Conservation (phyloP, 2,113 vertebrate genomes). For the Seriola quinqueradiata region DNA sequence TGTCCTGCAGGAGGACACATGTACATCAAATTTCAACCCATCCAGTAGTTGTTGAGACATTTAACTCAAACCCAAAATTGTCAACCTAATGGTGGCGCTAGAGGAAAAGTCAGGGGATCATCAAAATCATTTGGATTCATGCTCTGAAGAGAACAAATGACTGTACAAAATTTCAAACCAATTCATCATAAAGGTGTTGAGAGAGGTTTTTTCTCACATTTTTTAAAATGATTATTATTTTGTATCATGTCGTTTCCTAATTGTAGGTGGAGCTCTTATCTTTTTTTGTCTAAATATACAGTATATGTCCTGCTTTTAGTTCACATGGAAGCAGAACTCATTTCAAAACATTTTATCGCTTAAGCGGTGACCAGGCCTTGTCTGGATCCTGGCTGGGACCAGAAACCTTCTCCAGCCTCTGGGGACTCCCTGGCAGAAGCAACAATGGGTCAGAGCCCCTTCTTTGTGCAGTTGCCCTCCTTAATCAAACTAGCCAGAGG, state of each 20-base stretch:
- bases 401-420: constrained; percentile 68
- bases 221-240: not conserved
- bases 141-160: not conserved
- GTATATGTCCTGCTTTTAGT: not conserved
- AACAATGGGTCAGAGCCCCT: constrained; percentile 83
- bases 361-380: constrained; percentile 59
- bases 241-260: not conserved
- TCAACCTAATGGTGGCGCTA: not conserved
- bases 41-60: no score
- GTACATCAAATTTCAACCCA: not conserved
- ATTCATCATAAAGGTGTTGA: not conserved
- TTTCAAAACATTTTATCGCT: not conserved
- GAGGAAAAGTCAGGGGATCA: not conserved
- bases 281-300: not conserved
- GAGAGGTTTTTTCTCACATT: no score
- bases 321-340: not conserved
- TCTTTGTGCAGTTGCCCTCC: constrained; percentile 78
- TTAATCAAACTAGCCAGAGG: constrained; percentile 88
- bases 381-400: constrained; percentile 51
- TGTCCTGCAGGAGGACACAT: not conserved
- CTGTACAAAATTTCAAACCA: not conserved
- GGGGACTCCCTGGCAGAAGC: constrained; percentile 80
- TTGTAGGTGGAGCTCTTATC: not conserved
- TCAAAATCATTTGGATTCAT: not conserved
- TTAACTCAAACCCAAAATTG: not conserved